phyloP scores from a whole-genome alignment of 2,797 vertebrate species.

The Knipowitschia caucasica region DNA sequence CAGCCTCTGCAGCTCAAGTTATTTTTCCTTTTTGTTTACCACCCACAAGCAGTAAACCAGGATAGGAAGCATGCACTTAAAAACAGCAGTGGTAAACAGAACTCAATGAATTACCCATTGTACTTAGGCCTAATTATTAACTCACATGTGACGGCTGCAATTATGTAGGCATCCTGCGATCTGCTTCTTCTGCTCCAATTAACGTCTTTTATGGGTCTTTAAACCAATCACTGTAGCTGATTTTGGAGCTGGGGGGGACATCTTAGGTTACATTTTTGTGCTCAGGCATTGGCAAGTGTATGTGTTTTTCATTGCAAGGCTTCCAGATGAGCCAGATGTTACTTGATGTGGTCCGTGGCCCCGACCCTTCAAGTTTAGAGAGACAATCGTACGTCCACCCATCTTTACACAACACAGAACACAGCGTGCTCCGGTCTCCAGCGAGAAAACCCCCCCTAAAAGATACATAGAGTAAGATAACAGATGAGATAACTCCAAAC shows the following conservation, averaged over 20 bases:
- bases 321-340: constrained; percentile 53
- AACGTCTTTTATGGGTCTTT: constrained; percentile 32
- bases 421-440: neutral
- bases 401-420: constrained; percentile 24
- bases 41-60: constrained; percentile 25
- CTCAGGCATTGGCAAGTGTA: constrained; percentile 14
- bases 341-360: constrained; percentile 49
- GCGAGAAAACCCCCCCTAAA: neutral
- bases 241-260: constrained; percentile 12
- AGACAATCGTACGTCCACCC: constrained; percentile 21
- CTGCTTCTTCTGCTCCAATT: constrained; percentile 19
- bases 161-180: constrained; percentile 34
- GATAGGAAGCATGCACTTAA: constrained; percentile 13
- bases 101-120: constrained; percentile 15
- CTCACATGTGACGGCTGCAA: constrained; percentile 13
- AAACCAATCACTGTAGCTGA: constrained; percentile 16
- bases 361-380: constrained; percentile 26
- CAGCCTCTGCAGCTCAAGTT: constrained; percentile 21
- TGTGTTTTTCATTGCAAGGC: constrained; percentile 28
- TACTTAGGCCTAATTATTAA: constrained; percentile 28
- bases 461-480: constrained; percentile 16
- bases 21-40: constrained; percentile 35
- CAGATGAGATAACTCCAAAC: constrained; percentile 11
- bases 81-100: constrained; percentile 15
- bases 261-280: constrained; percentile 17